Base-by-base conservation (phyloP, 2,888 invertebrate genomes). In the Athripsodes cinereus region DNA sequence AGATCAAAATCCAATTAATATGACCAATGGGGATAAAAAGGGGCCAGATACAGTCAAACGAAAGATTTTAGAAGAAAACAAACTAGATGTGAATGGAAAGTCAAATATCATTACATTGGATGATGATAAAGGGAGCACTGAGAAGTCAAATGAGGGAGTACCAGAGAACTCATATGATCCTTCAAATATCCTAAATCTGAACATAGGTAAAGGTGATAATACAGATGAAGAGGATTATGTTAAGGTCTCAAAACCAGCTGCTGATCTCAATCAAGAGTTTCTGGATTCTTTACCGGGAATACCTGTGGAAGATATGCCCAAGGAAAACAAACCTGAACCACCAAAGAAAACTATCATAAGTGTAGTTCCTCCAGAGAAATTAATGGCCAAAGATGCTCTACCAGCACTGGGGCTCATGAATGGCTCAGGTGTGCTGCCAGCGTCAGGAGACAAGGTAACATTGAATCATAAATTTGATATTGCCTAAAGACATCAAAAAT, bases 221-320 rank as follows among this genome's bases (percentile, higher is more conserved):
- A 35, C 74, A 74, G 54, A 62, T 69, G 2, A 69, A 69, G 55
- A 55, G 8, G 48, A 59, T 40, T 59, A 59, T 19, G 55, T 52
- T n/a, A 55, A 59, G 40, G 56, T 59, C 11, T 58, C 71, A 0
- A 74, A 74, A 52, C 74, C 74, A 0, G 78, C 78, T 0, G 75
- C 74, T 22, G 74, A 75, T 35, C 56, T 77, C 26, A 78, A 78
- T 60, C 66, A 73, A 20, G 77, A 78, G 55, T 78, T 78, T 60
- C 62, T 78, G 2, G 78, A 76, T 1, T 76, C 78, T 0, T 59
- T 78, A 0, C 71, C 75, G 0, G 56, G 54, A 13, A 20, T 58
- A 2, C 22, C 53, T 5, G 53, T 26, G 11, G 57, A 61, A 31
- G 51, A 51, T 6, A 18, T 47, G 21, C 40, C 51, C 6, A 47